Conservation (phyloP, 2,888 invertebrate species). For the Diaphora mendica region DNA sequence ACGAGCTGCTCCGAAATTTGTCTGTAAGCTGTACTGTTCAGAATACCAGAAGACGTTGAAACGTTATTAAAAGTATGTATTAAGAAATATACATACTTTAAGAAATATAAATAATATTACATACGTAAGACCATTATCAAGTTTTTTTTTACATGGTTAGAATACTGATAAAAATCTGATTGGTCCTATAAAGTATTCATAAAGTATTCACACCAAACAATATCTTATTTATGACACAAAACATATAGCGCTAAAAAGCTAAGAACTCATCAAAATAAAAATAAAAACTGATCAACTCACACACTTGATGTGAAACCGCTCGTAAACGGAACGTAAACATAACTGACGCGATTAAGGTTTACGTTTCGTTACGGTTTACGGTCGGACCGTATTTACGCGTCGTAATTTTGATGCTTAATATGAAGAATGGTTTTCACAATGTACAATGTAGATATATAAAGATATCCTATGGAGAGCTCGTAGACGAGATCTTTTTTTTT, state of each 20-base stretch:
- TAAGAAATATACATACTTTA: too few species aligned
- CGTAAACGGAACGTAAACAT: conserved; percentile 62
- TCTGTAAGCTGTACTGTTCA: too few species aligned
- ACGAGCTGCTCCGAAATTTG: too few species aligned
- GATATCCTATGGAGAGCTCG: background rate
- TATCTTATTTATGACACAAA: conserved; percentile 16
- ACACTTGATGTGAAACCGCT: conserved; percentile 47
- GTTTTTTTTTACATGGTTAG: background rate
- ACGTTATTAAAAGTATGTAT: too few species aligned
- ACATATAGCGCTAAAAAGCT: conserved; percentile 15
- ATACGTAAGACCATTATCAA: too few species aligned
- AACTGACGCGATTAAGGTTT: conserved; percentile 59
- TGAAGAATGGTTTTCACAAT: conserved; percentile 32
- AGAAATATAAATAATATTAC: too few species aligned
- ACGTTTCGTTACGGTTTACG: conserved; percentile 62
- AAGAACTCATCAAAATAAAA: conserved; percentile 27
- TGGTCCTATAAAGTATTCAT: background rate
- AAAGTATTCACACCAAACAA: conserved; percentile 9
- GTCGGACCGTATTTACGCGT: conserved; percentile 55
- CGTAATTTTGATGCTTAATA: conserved; percentile 46
- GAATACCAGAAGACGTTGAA: too few species aligned
- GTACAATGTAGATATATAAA: conserved; percentile 21
- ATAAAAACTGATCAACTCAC: conserved; percentile 42
- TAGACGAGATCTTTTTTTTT: background rate
- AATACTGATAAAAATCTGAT: conserved; percentile 1